Conservation (phyloP, 2,797 vertebrate genomes). For the Iguana delicatissima region DNA sequence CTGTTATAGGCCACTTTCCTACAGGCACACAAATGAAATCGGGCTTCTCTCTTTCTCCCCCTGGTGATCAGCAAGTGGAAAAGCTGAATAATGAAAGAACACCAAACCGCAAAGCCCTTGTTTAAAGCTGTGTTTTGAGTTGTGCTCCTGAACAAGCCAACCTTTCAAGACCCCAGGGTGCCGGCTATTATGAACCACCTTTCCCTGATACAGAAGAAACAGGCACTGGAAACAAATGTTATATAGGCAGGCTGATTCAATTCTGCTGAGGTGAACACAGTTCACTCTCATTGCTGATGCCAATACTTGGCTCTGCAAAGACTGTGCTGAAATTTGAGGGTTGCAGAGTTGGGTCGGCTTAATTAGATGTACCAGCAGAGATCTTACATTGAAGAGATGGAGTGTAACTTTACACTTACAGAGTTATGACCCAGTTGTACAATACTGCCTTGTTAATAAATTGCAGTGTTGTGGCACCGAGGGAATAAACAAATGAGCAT, state of each 20-base stretch:
- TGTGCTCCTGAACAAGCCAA: neutral
- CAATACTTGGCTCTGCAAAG: neutral
- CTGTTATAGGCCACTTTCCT: too few species aligned
- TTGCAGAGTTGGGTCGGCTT: neutral
- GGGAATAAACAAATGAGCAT: too few species aligned
- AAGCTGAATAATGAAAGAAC: neutral
- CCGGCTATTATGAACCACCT: neutral
- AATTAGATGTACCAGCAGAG: neutral
- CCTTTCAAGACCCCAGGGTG: neutral
- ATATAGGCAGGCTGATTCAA: neutral
- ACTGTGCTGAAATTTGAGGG: neutral
- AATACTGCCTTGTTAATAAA: too few species aligned
- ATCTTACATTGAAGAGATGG: too few species aligned
- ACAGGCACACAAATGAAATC: neutral
- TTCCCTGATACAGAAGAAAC: neutral
- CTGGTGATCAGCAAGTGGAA: conserved; percentile 9
- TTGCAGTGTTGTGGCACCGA: too few species aligned
- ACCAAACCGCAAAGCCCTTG: too few species aligned
- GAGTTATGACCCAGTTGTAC: too few species aligned
- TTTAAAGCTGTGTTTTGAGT: neutral
- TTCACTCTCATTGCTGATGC: neutral
- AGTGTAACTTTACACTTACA: too few species aligned
- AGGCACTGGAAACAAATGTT: neutral
- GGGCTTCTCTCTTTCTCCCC: conserved; percentile 12
- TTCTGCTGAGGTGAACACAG: too few species aligned